Base-by-base conservation (phyloP, 2,797 vertebrate genomes). In the Poecilia picta region DNA sequence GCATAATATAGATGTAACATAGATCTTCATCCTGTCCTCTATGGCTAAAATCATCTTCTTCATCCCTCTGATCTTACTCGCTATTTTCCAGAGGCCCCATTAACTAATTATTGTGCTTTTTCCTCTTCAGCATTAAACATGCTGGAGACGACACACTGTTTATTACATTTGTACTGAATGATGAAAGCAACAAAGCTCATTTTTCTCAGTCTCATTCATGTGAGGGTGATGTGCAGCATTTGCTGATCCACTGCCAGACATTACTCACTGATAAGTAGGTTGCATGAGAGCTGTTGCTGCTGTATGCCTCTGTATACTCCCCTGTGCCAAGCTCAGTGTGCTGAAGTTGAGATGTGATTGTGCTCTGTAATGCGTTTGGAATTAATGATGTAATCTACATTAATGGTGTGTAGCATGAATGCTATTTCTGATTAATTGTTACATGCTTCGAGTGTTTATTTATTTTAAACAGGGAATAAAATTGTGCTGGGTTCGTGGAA, bases 341-440 rank as follows among this genome's bases (percentile, higher is more conserved):
- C 87, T 86, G 79, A 75, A 79, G 72, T 81, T 64, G 64, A 76
- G 79, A 86, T 82, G 83, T 79, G 83, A 89, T 90, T 81, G 84
- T 76, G 76, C 78, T 79, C 74, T 62, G 8, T 76, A 81, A 83
- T 81, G 74, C 83, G 73, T 76, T 85, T 71, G 75, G 51, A 77
- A 75, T 78, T 86, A 83, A 85, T 88, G 77, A 91, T 89, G 76
- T 81, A 78, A 90, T 90, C 66, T 79, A 76, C 75, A 84, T 87
- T 87, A 81, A 85, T 86, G 75, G 84, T 78, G 79, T 68, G 75
- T 74, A 78, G 85, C 72, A 78, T 83, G 79, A 77, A 49, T 77
- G 73, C 77, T 64, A 76, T 8, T 55, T 47, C 51, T 79, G 59
- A 79, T 89, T 79, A 13, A 85, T 85, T 80, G 84, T 51, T 73